These are phyloP conservation scores for Aegotheles bennettii DNA, from an alignment of 2,113 vertebrate species.

Conservation along the genomic window DNA sequence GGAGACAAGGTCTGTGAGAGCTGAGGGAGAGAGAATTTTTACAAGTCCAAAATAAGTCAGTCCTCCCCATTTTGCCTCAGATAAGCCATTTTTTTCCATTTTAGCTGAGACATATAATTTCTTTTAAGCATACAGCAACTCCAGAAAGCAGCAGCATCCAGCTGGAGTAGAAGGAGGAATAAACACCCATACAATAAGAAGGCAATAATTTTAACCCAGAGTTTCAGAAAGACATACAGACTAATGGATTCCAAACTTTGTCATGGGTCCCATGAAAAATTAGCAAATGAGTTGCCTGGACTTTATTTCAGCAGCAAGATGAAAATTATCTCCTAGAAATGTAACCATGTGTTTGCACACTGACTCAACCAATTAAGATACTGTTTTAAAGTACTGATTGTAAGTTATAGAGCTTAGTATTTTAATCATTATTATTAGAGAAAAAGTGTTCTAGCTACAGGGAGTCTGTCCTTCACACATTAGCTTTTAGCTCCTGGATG, in stretches of 20 bases:
- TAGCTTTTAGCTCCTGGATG: not conserved
- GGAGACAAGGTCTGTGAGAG: not conserved
- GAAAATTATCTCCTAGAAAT: not conserved
- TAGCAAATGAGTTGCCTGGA: not conserved
- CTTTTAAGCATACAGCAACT: not conserved
- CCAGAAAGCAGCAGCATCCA: not conserved
- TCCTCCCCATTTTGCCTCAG: not conserved
- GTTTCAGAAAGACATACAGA: not conserved
- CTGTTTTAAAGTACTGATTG: not conserved
- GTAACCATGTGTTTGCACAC: not conserved
- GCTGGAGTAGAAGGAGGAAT: not conserved
- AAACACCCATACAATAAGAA: not conserved
- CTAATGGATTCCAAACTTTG: not conserved
- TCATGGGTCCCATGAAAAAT: not conserved
- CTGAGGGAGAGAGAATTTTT: not conserved
- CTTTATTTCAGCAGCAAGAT: not conserved
- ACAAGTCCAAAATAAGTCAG: not conserved
- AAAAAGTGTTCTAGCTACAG: not conserved
- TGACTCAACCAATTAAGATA: not conserved
- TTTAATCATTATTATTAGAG: not conserved
- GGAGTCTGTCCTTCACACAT: not conserved
- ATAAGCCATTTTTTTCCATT: not conserved
- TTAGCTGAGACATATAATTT: not conserved
- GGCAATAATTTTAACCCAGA: not conserved
- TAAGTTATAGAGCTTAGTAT: not conserved